Evolutionary conservation across 2,888 invertebrate species (phyloP), one percentile per base, ranked within the genome.

Genomic region (Schizotus pectinicornis): DNA sequence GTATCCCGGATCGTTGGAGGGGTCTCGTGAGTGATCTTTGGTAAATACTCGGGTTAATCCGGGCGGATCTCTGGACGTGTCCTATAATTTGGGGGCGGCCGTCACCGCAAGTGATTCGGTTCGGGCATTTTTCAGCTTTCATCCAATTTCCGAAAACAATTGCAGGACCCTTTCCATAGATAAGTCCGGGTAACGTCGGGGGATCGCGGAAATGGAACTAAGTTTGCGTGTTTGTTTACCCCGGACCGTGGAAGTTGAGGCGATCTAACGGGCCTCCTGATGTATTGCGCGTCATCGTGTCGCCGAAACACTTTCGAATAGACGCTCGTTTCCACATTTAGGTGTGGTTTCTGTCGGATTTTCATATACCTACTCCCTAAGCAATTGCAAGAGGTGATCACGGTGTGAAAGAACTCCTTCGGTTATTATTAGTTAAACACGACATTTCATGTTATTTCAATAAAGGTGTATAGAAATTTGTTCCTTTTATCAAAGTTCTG

Each of bases 111-210:
- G 7, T 47, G 52, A 32, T 35, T 38, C 38, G 43, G 72, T 69
- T 5, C 73, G 75, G 74, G 76, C 76, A 78, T 79, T 81, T 81
- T 80, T 79, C 77, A 77, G 72, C 71, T 74, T 73, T 73, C 75
- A 77, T 80, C 77, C 81, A 81, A 82, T 82, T 82, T 81, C 79
- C 78, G 79, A 80, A 81, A 80, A 80, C 79, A 79, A 77, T 79
- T 77, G 73, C 65, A 70, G 63, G 61, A 62, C 48, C 37, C 12
- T 22, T 43, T 43, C 39, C 47, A 37, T 42, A 60, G 60, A 57
- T 59, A 52, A 61, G 65, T 65, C 63, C 43, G 43, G 51, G 62
- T 62, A 62, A 67, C 65, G 67, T 65, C 65, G 56, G 64, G 67
- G 63, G 64, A 63, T 67, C 67, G 56, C 67, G 72, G 69, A 72